Conservation (phyloP, 2,797 vertebrate species). For the Halcyon badia region DNA sequence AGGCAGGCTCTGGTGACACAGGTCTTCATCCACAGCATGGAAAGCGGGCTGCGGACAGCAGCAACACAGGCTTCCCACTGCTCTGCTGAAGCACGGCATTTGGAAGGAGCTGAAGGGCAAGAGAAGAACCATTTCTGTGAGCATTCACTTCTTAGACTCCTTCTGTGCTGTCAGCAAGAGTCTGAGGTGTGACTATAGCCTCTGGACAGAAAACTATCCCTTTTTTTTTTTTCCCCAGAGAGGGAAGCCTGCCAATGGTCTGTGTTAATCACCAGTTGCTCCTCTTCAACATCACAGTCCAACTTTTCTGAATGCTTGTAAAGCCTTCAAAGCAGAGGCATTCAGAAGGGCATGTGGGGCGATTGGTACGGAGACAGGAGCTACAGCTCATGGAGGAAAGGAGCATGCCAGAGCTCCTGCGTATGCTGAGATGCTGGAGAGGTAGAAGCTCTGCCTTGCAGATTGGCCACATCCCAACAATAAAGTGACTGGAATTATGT, state of each 20-base stretch:
- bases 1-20: not conserved
- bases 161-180: not conserved
- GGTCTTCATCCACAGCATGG: not conserved
- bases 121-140: not conserved
- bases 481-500: not conserved
- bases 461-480: not conserved
- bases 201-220: not conserved
- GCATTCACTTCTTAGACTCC: not conserved
- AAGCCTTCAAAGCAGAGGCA: not conserved
- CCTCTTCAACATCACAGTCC: not conserved
- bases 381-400: not conserved
- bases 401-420: not conserved
- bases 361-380: rapidly evolving
- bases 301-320: not conserved
- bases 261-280: not conserved
- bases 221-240: not conserved
- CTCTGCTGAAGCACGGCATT: rapidly evolving
- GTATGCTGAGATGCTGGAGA: not conserved
- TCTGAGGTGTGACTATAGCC: not conserved
- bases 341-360: not conserved
- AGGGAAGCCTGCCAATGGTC: not conserved
- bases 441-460: not conserved
- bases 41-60: not conserved
- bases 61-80: not conserved
- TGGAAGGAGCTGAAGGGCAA: not conserved